These are phyloP conservation scores for Agrypnus murinus DNA, from an alignment of 2,888 invertebrate species.

Conservation along the genomic window DNA sequence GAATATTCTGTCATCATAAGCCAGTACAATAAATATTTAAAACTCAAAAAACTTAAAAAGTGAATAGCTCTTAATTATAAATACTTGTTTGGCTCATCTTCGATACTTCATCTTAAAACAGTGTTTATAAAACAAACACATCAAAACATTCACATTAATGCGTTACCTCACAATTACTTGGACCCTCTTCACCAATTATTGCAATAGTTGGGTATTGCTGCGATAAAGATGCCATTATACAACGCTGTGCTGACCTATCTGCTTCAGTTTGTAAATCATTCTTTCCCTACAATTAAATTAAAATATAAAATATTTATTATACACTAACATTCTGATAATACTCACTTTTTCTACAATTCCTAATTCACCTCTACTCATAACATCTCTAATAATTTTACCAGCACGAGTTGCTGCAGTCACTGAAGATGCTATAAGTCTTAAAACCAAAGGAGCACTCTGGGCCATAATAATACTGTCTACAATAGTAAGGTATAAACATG, in stretches of 20 bases:
- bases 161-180: constrained; percentile 77
- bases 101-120: too few relatives aligned
- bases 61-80: too few relatives aligned
- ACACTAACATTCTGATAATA: too few relatives aligned
- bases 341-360: constrained; percentile 93
- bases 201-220: constrained; percentile 88
- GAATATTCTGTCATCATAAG: too few relatives aligned
- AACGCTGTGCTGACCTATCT: constrained; percentile 94
- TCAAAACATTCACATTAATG: too few relatives aligned
- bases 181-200: constrained; percentile 95
- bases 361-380: constrained; percentile 91
- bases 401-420: constrained; percentile 87
- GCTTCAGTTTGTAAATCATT: constrained; percentile 99
- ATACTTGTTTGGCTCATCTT: too few relatives aligned
- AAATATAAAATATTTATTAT: not conserved
- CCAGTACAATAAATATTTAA: too few relatives aligned
- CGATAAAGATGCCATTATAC: constrained; percentile 91
- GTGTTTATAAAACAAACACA: too few relatives aligned
- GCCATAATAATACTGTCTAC: constrained; percentile 76
- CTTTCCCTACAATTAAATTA: constrained; percentile 77
- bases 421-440: constrained; percentile 85
- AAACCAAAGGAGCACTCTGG: constrained; percentile 78
- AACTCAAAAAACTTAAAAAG: too few relatives aligned
- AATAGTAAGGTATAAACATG: too few relatives aligned
- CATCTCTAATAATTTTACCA: constrained; percentile 92